phyloP scores from a whole-genome alignment of 2,888 invertebrate genomes.

The Orchesellides sinensis region DNA sequence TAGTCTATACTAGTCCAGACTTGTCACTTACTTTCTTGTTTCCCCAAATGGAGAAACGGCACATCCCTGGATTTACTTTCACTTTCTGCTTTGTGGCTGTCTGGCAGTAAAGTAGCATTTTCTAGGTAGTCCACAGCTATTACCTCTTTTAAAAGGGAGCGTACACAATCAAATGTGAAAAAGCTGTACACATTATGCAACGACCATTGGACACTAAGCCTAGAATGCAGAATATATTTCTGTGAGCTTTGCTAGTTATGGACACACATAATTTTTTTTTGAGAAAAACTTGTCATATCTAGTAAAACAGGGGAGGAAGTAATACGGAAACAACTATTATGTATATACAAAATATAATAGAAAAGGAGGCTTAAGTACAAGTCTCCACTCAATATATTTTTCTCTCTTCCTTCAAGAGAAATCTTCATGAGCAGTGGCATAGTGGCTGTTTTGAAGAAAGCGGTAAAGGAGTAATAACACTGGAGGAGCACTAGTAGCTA shows the following conservation, averaged over 20 bases:
- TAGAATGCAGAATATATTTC: no score
- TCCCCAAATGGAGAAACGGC: no score
- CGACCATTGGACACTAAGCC: slow-evolving; percentile 15
- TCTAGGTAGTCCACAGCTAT: not conserved
- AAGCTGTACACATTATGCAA: slow-evolving; percentile 26
- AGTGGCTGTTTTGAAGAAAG: slow-evolving; percentile 8
- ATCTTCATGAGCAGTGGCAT: not conserved
- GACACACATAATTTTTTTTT: not conserved
- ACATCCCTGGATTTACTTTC: slow-evolving; percentile 32
- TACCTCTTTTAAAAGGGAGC: not conserved
- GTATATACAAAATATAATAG: not conserved
- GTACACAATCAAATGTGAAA: slow-evolving; percentile 23
- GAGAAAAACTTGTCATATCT: slow-evolving; percentile 8
- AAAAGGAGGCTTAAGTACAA: slow-evolving; percentile 6
- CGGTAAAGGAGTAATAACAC: slow-evolving; percentile 27
- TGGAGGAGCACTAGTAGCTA: slow-evolving; percentile 1
- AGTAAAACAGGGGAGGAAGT: not conserved
- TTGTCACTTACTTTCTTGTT: slow-evolving; percentile 12
- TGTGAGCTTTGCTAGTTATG: not conserved
- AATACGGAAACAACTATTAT: not conserved
- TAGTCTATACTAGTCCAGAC: no score
- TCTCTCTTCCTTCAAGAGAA: not conserved
- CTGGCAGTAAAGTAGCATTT: not conserved
- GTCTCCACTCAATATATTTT: slow-evolving; percentile 24
- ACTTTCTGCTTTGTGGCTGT: slow-evolving; percentile 18